Percentiles rank a stretch among this genome's conserved stretches.
Conservation (phyloP, 1,140 invertebrate species). For the Papilio helenus region DNA sequence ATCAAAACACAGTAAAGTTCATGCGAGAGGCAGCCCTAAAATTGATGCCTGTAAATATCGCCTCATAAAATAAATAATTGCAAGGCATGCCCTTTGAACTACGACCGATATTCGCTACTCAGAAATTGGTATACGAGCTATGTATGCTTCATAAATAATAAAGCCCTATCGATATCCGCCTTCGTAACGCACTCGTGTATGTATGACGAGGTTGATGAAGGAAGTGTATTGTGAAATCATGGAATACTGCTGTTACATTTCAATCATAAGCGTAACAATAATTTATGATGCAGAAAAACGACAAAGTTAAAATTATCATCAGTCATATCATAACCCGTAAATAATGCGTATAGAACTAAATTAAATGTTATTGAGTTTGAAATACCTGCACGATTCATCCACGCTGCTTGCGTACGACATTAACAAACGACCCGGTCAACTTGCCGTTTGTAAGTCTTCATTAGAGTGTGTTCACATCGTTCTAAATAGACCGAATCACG, state of each 20-base stretch:
- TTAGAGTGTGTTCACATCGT: slow-evolving; percentile 36
- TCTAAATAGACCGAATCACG: slow-evolving; percentile 43
- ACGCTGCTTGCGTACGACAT: slow-evolving; percentile 30
- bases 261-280: neutral
- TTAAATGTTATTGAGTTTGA: slow-evolving; percentile 32
- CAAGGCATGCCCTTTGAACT: slow-evolving; percentile 51
- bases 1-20: slow-evolving; percentile 31
- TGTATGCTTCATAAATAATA: slow-evolving; percentile 54
- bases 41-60: slow-evolving; percentile 44
- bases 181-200: slow-evolving; percentile 46
- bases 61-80: slow-evolving; percentile 55
- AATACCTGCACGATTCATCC: slow-evolving; percentile 20
- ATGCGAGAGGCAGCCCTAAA: slow-evolving; percentile 30
- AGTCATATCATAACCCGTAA: neutral
- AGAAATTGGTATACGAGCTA: slow-evolving; percentile 59
- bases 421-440: slow-evolving; percentile 36
- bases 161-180: slow-evolving; percentile 53
- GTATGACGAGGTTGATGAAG: slow-evolving; percentile 10
- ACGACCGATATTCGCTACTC: slow-evolving; percentile 52
- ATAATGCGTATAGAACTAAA: slow-evolving; percentile 9
- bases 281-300: neutral
- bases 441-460: slow-evolving; percentile 38
- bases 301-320: neutral
- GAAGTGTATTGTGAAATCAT: slow-evolving; percentile 14
- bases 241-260: neutral